These are phyloP conservation scores for Orientallactaga bullata DNA, from an alignment of 2,113 vertebrate genomes.

Conservation along the genomic window DNA sequence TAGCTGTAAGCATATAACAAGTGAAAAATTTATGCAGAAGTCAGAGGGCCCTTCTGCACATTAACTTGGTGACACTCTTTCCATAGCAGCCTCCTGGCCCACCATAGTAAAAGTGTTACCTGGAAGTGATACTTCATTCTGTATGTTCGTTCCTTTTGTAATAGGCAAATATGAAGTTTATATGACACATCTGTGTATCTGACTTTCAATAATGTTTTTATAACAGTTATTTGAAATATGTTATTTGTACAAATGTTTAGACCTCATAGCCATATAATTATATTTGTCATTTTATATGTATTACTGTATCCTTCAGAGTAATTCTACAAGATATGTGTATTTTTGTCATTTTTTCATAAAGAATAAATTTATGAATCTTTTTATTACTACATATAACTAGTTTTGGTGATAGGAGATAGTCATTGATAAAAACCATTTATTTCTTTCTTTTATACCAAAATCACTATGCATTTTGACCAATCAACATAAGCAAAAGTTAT, in stretches of 20 bases:
- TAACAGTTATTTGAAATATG: neutral
- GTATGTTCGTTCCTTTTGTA: neutral
- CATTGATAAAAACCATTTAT: neutral
- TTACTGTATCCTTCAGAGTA: neutral
- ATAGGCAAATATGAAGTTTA: neutral
- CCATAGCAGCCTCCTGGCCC: rapidly evolving
- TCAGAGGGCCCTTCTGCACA: neutral
- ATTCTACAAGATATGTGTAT: neutral
- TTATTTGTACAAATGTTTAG: neutral
- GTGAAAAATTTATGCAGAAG: neutral
- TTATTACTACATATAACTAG: neutral
- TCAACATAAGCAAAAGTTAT: neutral
- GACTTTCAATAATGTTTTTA: neutral
- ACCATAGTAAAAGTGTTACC: neutral
- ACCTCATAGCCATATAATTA: neutral
- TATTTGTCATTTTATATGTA: neutral
- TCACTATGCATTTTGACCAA: neutral
- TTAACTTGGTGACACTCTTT: neutral
- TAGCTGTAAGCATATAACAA: neutral
- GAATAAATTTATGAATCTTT: neutral
- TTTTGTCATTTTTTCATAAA: neutral
- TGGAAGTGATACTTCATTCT: neutral
- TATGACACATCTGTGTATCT: neutral
- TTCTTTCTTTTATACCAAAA: neutral
- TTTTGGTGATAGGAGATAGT: neutral